These are phyloP conservation scores for Pseudochirops corinnae DNA, from an alignment of 2,797 vertebrate species.

Conservation along the genomic window DNA sequence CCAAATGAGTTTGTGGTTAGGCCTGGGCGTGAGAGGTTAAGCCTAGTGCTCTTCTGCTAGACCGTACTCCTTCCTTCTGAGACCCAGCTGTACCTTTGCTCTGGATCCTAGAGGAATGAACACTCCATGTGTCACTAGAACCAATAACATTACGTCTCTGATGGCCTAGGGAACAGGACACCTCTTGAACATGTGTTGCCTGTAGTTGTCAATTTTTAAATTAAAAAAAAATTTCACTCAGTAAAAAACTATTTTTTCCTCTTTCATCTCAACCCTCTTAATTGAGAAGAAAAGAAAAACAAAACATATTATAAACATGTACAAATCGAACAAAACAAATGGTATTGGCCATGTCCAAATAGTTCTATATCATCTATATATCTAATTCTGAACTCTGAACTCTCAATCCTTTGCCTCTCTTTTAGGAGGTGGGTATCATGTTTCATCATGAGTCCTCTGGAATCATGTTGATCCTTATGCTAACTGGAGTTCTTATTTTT, in stretches of 20 bases:
- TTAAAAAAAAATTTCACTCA: background rate
- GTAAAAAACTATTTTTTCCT: background rate
- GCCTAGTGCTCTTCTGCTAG: background rate
- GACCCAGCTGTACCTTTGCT: background rate
- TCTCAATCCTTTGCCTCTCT: background rate
- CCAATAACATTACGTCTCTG: background rate
- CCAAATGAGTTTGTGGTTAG: background rate
- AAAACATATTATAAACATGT: background rate
- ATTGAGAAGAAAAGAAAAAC: background rate
- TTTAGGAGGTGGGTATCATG: background rate
- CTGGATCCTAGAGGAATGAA: background rate
- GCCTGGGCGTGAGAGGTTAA: background rate
- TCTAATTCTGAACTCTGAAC: background rate
- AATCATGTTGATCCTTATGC: background rate
- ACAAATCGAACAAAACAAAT: background rate
- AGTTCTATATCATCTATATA: background rate
- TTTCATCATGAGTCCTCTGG: background rate
- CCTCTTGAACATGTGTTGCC: background rate
- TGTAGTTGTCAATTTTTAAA: background rate
- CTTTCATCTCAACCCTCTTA: background rate
- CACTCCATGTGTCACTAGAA: background rate
- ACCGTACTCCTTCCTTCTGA: background rate
- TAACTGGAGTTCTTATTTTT: background rate
- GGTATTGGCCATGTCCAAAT: background rate
- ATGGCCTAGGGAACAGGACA: background rate